Conservation (phyloP, 2,113 vertebrate species). For the Sturnira hondurensis region DNA sequence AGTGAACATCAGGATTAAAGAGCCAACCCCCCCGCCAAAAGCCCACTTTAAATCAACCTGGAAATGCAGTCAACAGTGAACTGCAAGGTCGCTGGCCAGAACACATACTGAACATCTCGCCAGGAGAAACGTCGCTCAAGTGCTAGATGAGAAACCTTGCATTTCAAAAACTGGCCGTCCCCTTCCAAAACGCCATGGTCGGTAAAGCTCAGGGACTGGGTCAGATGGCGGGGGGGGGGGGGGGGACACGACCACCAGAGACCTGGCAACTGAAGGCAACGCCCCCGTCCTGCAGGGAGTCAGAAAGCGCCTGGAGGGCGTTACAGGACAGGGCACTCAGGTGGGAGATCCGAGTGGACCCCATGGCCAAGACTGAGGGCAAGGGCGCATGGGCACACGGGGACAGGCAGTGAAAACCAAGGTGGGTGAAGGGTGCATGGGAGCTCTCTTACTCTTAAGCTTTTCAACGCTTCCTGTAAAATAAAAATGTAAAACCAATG, state of each 20-base stretch:
- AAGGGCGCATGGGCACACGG: neutral
- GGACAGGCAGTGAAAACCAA: neutral
- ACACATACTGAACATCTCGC: neutral
- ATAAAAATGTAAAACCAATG: neutral
- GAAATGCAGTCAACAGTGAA: too few relatives aligned
- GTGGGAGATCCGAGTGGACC: neutral
- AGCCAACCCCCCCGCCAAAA: too few relatives aligned
- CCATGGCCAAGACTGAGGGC: rapidly evolving
- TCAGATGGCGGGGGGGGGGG: neutral
- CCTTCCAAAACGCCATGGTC: neutral
- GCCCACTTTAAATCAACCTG: too few relatives aligned
- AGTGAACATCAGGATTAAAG: too few relatives aligned
- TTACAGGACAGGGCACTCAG: neutral
- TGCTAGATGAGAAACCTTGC: neutral
- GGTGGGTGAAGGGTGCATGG: neutral
- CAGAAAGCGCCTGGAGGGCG: neutral
- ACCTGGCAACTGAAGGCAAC: neutral
- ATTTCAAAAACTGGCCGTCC: neutral
- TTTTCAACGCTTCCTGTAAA: neutral
- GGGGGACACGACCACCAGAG: too few relatives aligned
- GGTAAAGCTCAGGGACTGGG: neutral
- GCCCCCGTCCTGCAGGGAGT: too few relatives aligned
- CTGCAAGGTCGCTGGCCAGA: too few relatives aligned
- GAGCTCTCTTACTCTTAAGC: neutral
- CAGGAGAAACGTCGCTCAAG: neutral